phyloP scores from a whole-genome alignment of 2,888 invertebrate genomes.

The Physocephala rufipes region DNA sequence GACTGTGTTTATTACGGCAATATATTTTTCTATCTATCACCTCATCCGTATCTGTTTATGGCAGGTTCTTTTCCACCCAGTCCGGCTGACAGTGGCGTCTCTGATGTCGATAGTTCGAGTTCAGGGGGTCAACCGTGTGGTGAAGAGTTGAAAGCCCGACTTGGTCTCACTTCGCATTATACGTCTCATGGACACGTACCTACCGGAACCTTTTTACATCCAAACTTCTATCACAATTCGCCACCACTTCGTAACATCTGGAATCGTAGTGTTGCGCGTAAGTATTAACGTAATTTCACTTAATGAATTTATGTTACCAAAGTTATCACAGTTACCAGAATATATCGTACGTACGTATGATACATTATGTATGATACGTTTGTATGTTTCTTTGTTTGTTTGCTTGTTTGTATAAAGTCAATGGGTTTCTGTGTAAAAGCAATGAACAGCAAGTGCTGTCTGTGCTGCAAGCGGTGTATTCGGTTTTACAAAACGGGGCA shows the following conservation, averaged over 20 bases:
- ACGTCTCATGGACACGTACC: conserved; percentile 52
- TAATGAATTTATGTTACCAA: too few relatives aligned
- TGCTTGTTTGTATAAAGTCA: neutral
- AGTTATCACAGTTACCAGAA: too few relatives aligned
- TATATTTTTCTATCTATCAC: neutral
- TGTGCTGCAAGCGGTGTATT: too few relatives aligned
- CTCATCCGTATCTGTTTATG: conserved; percentile 23
- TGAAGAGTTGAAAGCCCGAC: conserved; percentile 87
- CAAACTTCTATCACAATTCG: conserved; percentile 75
- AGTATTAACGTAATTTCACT: conserved; percentile 49
- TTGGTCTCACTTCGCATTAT: conserved; percentile 76
- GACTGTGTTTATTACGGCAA: neutral
- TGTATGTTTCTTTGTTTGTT: too few relatives aligned
- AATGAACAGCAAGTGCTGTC: neutral
- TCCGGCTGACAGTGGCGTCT: conserved; percentile 96
- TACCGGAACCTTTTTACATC: conserved; percentile 70
- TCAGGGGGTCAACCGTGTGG: conserved; percentile 74
- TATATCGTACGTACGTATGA: too few relatives aligned
- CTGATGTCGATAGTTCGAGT: conserved; percentile 95
- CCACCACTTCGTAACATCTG: conserved; percentile 66
- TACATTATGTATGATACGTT: too few relatives aligned
- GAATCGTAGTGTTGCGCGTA: conserved; percentile 66
- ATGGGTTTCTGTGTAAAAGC: conserved; percentile 14
- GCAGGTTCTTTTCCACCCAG: conserved; percentile 95
- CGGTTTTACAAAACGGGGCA: too few relatives aligned